phyloP scores from a whole-genome alignment of 2,888 invertebrate genomes.

The Himalopsyche anomala region DNA sequence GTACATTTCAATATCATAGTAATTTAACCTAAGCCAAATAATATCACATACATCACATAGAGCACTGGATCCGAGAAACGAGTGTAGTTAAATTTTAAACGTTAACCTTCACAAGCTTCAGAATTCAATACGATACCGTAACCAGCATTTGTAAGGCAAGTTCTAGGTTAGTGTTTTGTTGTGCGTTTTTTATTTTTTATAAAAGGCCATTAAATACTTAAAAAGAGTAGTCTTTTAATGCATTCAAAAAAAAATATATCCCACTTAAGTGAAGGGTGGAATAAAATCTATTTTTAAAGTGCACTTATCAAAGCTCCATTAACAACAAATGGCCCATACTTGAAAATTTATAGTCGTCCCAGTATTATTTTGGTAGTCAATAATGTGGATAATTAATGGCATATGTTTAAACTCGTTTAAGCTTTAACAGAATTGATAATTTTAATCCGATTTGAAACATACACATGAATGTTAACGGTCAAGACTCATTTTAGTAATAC shows the following conservation, averaged over 20 bases:
- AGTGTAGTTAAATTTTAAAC: no score
- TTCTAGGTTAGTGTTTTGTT: conserved; percentile 4
- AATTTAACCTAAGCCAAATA: no score
- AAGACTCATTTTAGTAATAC: no score
- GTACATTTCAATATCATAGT: no score
- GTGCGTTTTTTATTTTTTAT: background rate
- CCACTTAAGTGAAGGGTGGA: conserved; percentile 62
- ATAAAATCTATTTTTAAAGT: conserved; percentile 62
- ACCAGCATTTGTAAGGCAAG: background rate
- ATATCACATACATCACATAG: no score
- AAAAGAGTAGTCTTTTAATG: conserved; percentile 55
- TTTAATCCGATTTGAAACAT: background rate
- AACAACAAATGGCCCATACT: conserved; percentile 61
- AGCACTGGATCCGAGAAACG: no score
- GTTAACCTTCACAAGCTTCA: background rate
- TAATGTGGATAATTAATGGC: conserved; percentile 21
- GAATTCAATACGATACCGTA: background rate
- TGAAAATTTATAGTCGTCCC: conserved; percentile 59
- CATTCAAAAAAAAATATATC: conserved; percentile 56
- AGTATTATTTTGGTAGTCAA: conserved; percentile 47
- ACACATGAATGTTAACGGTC: no score
- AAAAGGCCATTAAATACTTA: conserved; percentile 8
- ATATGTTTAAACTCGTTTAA: background rate
- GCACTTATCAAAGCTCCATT: conserved; percentile 64
- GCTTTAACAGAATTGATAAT: background rate